Evolutionary conservation across 2,113 vertebrate genomes (phyloP), one percentile per base, ranked within the genome.

Genomic region (Hirundichthys speculiger): DNA sequence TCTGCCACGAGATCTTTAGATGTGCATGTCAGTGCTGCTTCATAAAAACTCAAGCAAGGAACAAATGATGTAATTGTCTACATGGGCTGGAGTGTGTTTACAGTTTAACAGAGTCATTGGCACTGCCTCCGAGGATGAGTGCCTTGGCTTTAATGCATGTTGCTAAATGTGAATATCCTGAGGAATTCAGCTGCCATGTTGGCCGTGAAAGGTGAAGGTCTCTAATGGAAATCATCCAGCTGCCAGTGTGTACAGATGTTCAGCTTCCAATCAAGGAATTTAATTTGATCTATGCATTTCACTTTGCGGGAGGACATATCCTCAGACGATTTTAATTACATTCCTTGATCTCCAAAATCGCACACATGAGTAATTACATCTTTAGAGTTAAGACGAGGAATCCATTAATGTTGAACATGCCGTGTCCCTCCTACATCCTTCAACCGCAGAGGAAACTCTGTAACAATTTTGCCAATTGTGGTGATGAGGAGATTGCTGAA

Each of bases 61-160:
- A 87, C 75, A 75, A 83, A 55, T 88, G 81, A 90, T 74, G 81
- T 76, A 63, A 87, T 75, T 77, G 85, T 86, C 64, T 81, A 82
- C 62, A 73, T 15, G 51, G 49, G 45, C 60, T 75, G 56, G 46
- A 57, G 75, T 51, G 67, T 86, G 85, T 85, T 87, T 80, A 85
- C 69, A 79, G 67, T 46, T 47, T 58, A 50, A 50, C 59, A 12
- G 56, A 64, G 75, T 82, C 77, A 64, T 27, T 71, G 78, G 62
- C 55, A 47, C 57, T 39, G 62, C 59, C 59, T 54, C 46, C 41
- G 45, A 66, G 62, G 41, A 55, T 30, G 50, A 45, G 16, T 68
- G 55, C 63, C 62, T 72, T 51, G 49, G 47, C 39, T 76, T 80
- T 64, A 60, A 61, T 21, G 43, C 49, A 46, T 24, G 51, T 74